Base-by-base conservation (phyloP, 2,888 invertebrate genomes). In the Amaurobius ferox region DNA sequence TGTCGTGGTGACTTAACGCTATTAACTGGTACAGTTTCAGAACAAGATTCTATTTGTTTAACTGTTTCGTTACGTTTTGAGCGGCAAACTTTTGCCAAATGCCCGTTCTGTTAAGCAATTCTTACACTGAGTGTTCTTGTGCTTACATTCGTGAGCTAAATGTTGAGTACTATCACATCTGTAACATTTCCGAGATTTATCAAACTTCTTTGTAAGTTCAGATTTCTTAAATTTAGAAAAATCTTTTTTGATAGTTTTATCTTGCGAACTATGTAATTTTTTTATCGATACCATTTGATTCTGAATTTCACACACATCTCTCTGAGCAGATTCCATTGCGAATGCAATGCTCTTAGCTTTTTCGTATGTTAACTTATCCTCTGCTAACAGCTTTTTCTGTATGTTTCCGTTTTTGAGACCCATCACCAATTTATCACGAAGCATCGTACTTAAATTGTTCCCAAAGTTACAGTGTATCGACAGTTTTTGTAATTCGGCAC, bases 161-260 rank as follows among this genome's bases (percentile, higher is more conserved):
- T 74, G 74, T 74, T 74, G 74, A 74, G 74, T 74, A 74, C 74
- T 74, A 74, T 74, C 74, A 74, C 74, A 74, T 74, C 74, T 74
- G 74, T 74, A 74, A 74, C 74, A 74, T 74, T 74, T 74, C 64
- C 74, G 62, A 62, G 64, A 74, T 74, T 74, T 74, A 74, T 74
- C 74, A 74, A 74, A 74, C 74, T 74, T 74, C 74, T 74, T 74
- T 74, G 74, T 62, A 74, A 64, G 64, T 74, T 74, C n/a, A n/a
- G n/a, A n/a, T 70, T 70, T 70, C 70, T 70, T 70, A 70, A 70
- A 70, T 48, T 70, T 70, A 70, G 44, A 70, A 72, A 72, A 72
- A 72, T 72, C 72, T 72, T 72, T 72, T 72, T 72, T 72, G 23
- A 72, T 72, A 72, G 72, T 72, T 72, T 72, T 72, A 72, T 72